Percentiles rank a stretch among this genome's conserved stretches.
These are phyloP conservation scores for Idaea aversata DNA, from an alignment of 2,888 invertebrate species.

Conservation along the genomic window DNA sequence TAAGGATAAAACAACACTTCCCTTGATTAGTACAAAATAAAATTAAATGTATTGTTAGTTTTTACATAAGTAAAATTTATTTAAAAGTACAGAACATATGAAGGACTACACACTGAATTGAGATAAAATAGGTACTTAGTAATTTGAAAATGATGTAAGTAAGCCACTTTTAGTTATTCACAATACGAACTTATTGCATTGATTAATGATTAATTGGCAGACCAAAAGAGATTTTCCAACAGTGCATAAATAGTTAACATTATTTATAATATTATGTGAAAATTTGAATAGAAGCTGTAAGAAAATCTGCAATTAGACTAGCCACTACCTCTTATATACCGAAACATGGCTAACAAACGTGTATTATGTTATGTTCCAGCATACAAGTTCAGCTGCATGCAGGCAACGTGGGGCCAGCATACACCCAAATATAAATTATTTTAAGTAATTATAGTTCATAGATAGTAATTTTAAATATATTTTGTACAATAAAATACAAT, in stretches of 20 bases:
- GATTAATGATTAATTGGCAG: constrained; percentile 76
- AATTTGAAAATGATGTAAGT: constrained; percentile 78
- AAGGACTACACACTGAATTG: constrained; percentile 80
- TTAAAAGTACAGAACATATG: constrained; percentile 80
- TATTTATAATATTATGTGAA: constrained; percentile 71
- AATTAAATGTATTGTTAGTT: constrained; percentile 81
- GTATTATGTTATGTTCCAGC: constrained; percentile 77
- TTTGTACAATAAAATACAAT: constrained; percentile 85
- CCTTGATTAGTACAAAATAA: constrained; percentile 81
- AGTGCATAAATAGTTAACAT: constrained; percentile 78
- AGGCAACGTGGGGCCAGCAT: constrained; percentile 76
- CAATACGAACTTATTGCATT: constrained; percentile 78
- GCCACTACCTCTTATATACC: constrained; percentile 78
- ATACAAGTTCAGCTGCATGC: constrained; percentile 78
- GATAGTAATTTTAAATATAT: constrained; percentile 82
- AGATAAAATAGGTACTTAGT: constrained; percentile 78
- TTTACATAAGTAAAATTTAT: constrained; percentile 79
- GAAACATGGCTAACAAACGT: constrained; percentile 76
- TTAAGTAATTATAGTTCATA: constrained; percentile 76
- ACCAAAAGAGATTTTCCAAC: constrained; percentile 81
- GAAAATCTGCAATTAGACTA: constrained; percentile 80
- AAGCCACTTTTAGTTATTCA: constrained; percentile 79
- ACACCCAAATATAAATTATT: constrained; percentile 77
- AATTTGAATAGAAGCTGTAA: constrained; percentile 80
- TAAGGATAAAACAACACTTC: constrained; percentile 81